These are phyloP conservation scores for Trichechus manatus DNA, from an alignment of 2,113 vertebrate genomes.

Conservation along the genomic window DNA sequence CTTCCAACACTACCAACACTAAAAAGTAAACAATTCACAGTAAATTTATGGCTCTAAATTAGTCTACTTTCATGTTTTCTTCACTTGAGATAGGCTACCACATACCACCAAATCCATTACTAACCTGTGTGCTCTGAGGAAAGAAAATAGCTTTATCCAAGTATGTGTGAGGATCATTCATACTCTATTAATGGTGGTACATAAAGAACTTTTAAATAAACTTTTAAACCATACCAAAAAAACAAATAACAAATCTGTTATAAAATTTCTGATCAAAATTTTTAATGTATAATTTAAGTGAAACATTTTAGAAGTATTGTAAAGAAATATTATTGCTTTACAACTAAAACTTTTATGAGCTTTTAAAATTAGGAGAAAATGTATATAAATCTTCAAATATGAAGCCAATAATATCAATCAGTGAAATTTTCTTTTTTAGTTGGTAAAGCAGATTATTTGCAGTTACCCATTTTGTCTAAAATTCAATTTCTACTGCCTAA, in stretches of 20 bases:
- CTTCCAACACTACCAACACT: too few species aligned
- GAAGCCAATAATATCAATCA: background rate
- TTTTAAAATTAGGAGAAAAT: background rate
- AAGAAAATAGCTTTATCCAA: too few species aligned
- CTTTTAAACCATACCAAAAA: background rate
- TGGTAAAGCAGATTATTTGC: background rate
- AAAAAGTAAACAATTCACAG: too few species aligned
- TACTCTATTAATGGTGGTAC: background rate
- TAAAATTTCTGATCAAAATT: conserved; percentile 54
- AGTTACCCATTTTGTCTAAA: background rate
- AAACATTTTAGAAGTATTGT: conserved; percentile 11
- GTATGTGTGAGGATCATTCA: background rate
- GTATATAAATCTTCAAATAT: background rate
- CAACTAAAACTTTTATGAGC: background rate
- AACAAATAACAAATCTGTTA: background rate
- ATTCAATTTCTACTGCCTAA: background rate
- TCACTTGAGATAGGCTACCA: too few species aligned
- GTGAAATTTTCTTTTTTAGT: background rate
- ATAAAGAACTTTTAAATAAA: background rate
- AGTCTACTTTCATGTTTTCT: too few species aligned
- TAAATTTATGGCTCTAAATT: too few species aligned
- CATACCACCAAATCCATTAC: too few species aligned
- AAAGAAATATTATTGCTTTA: background rate
- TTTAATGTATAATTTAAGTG: background rate
- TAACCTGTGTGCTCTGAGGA: too few species aligned